A percentile compares a stretch with the other conserved stretches of the same genome.
These are phyloP conservation scores for Caretta caretta DNA, from an alignment of 2,113 vertebrate genomes.

Conservation along the genomic window DNA sequence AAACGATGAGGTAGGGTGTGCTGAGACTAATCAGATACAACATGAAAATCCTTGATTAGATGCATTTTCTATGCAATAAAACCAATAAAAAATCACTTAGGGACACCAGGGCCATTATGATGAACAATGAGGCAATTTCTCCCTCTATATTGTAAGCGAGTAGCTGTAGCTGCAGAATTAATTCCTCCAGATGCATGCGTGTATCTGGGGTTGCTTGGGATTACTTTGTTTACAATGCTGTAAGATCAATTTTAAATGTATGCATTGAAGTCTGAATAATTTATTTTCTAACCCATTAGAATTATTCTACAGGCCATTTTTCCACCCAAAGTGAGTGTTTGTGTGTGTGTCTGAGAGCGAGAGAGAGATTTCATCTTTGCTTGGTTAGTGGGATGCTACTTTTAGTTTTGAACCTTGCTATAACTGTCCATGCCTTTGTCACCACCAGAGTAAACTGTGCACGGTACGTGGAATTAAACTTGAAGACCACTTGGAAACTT, in stretches of 20 bases:
- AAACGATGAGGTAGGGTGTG: background rate
- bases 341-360: rapidly evolving
- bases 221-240: slow-evolving; percentile 57
- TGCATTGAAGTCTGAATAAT: slow-evolving; percentile 59
- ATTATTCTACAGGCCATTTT: slow-evolving; percentile 6
- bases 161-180: slow-evolving; percentile 36
- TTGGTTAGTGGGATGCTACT: background rate
- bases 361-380: background rate
- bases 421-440: background rate
- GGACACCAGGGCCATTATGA: slow-evolving; percentile 6
- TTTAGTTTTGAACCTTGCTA: background rate
- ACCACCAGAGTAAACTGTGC: background rate
- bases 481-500: background rate
- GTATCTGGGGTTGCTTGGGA: slow-evolving; percentile 39
- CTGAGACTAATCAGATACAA: slow-evolving; percentile 31
- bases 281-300: slow-evolving; percentile 66
- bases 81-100: slow-evolving; percentile 20
- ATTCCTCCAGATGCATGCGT: slow-evolving; percentile 36
- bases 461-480: background rate
- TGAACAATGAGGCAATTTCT: slow-evolving; percentile 63
- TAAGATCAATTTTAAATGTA: slow-evolving; percentile 60
- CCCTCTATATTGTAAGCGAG: background rate
- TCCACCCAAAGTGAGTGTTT: background rate
- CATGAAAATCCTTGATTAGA: slow-evolving; percentile 38
- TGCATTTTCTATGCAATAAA: slow-evolving; percentile 47